Evolutionary conservation across 2,797 vertebrate genomes (phyloP), one percentile per base, ranked within the genome.

Genomic region (Erethizon dorsatum): DNA sequence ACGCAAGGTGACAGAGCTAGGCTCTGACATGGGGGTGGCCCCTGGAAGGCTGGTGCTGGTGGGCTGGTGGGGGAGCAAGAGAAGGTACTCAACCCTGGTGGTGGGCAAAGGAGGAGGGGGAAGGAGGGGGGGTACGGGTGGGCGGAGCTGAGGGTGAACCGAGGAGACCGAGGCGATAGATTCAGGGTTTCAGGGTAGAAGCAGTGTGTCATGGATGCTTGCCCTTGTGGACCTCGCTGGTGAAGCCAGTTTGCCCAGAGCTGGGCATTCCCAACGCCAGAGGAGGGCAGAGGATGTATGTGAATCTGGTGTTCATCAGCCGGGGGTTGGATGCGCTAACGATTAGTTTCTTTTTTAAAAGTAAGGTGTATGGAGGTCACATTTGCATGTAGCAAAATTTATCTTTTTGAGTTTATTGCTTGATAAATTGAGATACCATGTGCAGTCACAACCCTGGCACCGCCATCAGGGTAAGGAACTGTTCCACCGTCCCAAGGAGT

Each of bases 21-120:
- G 45, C 2, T 0, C 22, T 9, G 26, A 1, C 18, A 6, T 4
- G n/a, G 50, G 26, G 47, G 63, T 0, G 41, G 14, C 2, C 65
- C 47, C 31, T 9, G 1, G 56, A 56, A 41, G 31, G 47, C 63
- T 5, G 33, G 56, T 24, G 1, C 28, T 6, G 2, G 45, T 47
- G 78, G 77, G 28, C 41, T 20, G 47, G 79, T 37, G 6, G 11
- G 59, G 50, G 12, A 7, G 12, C 13, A 37, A 41, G 37, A 28
- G n/a, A 47, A 33, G 67, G 4, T 22, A 14, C 73, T 57, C 2
- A 0, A n/a, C 18, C 56, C 24, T 54, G 65, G 75, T 26, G n/a
- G 56, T 7, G 56, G 92, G 63, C 37, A 41, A 2, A n/a, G 41
- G 15, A 1, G 50, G 57, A 18, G 75, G 26, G 26, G 57, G 18